A percentile compares a stretch with the other conserved stretches of the same genome.
phyloP scores from a whole-genome alignment of 2,113 vertebrate genomes.

The Turdus rufiventris region DNA sequence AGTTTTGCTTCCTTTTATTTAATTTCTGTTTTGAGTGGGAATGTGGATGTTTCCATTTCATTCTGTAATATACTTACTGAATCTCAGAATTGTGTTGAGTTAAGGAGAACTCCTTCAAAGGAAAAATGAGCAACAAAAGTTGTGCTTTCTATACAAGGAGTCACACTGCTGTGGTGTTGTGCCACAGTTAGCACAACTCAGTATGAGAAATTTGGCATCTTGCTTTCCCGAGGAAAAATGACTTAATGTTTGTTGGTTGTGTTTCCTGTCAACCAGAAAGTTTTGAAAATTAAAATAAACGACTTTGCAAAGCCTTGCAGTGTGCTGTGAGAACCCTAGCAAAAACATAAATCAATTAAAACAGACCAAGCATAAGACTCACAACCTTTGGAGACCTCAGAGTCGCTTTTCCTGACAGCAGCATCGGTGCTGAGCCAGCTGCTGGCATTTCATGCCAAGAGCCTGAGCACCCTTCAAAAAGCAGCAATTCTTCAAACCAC shows the following conservation, averaged over 20 bases:
- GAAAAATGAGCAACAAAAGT: not conserved
- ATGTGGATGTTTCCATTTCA: not conserved
- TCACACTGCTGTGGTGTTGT: not conserved
- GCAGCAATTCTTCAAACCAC: not conserved
- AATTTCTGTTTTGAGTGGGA: not conserved
- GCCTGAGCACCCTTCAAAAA: accelerated
- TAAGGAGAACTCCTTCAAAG: not conserved
- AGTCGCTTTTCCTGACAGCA: not conserved
- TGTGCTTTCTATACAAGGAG: not conserved
- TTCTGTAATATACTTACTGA: not conserved
- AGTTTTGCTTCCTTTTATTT: not conserved
- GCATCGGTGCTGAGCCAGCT: not conserved
- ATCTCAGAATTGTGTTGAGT: not conserved
- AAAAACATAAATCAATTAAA: slow-evolving; percentile 11
- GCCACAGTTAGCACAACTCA: not conserved
- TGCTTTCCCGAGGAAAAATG: not conserved
- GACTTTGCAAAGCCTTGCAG: not conserved
- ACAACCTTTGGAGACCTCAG: not conserved
- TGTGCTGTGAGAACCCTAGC: not conserved
- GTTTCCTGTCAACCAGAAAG: not conserved
- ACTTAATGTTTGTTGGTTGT: not conserved
- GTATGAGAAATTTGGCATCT: not conserved
- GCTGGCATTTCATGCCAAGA: not conserved
- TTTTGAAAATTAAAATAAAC: not conserved
- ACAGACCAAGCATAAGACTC: not conserved